Evolutionary conservation across 1,140 invertebrate genomes (phyloP), one percentile per base, ranked within the genome.

Genomic region (Procambarus clarkii): DNA sequence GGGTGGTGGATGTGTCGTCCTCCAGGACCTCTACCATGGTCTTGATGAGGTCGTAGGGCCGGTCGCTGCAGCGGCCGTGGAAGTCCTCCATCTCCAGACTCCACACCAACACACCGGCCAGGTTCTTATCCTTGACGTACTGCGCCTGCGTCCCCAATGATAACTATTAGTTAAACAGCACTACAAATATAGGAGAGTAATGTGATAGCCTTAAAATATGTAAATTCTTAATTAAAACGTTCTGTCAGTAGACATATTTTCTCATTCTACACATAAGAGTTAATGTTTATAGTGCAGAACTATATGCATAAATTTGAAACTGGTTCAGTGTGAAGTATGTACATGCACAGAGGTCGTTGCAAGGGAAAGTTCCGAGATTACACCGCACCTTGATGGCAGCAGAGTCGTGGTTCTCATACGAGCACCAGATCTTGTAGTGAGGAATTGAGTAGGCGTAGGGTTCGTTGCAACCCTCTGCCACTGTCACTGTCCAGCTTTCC

Each of bases 11-110:
- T 4, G 13, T 18, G 13, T 64, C 1, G 18, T 60, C 88, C 15
- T 54, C 18, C 45, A 90, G 58, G n/a, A 93, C 94, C 9, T 94
- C 90, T 87, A 96, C 96, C 44, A 97, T 95, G 3, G 95, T 94
- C 60, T 94, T 95, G 24, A 97, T 93, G 5, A 97, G 94, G 9
- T 96, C 96, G 94, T 95, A 97, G 77, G 95, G 92, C 2, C 93
- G 93, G 5, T 94, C 93, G 18, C 4, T 5, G 92, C 95, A 95
- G 34, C 92, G 91, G 44, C 94, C 95, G 92, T 46, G 15, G 92
- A 95, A 96, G 92, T 96, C 95, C 90, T 96, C 95, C 84, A 94
- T 94, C 82, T 95, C 94, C 2, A 95, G 91, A 69, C 94, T 94
- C 95, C 95, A 96, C 0, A 96, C 94, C 95, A 92, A 76, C 81